These are phyloP conservation scores for Xyrauchen texanus DNA, from an alignment of 2,113 vertebrate species.

Conservation along the genomic window DNA sequence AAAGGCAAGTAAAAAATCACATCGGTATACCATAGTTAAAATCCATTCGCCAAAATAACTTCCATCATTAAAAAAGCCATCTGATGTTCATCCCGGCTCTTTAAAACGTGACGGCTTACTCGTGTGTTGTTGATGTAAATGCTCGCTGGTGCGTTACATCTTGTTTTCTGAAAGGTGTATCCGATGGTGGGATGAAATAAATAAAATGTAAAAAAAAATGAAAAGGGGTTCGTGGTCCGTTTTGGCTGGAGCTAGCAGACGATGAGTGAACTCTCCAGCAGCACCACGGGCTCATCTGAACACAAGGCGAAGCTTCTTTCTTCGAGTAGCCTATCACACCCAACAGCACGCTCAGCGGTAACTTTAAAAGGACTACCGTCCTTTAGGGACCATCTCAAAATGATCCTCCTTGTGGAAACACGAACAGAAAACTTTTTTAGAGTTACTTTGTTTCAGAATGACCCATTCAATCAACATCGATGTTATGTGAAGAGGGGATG, in stretches of 20 bases:
- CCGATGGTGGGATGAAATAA: slow-evolving; percentile 71
- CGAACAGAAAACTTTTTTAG: too few relatives aligned
- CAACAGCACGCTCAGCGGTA: slow-evolving; percentile 76
- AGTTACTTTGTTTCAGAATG: too few relatives aligned
- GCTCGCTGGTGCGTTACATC: slow-evolving; percentile 84
- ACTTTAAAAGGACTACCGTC: slow-evolving; percentile 83
- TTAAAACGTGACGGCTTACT: slow-evolving; percentile 79
- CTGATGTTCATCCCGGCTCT: slow-evolving; percentile 74
- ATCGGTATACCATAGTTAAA: slow-evolving; percentile 83
- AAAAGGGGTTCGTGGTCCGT: slow-evolving; percentile 79
- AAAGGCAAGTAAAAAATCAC: slow-evolving; percentile 74
- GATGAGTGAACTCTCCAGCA: slow-evolving; percentile 84
- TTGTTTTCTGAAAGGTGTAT: slow-evolving; percentile 72
- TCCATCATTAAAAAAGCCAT: slow-evolving; percentile 70
- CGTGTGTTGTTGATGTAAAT: slow-evolving; percentile 59
- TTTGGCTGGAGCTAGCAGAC: slow-evolving; percentile 82
- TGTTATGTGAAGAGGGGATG: too few relatives aligned
- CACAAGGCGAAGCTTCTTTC: slow-evolving; percentile 70
- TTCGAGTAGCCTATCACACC: slow-evolving; percentile 81
- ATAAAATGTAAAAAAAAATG: slow-evolving; percentile 66
- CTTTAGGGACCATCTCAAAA: slow-evolving; percentile 54
- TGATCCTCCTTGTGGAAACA: too few relatives aligned
- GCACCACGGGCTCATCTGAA: slow-evolving; percentile 65
- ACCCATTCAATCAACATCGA: too few relatives aligned
- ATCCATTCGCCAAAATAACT: slow-evolving; percentile 78